Base-by-base conservation (phyloP, 2,797 vertebrate genomes). In the Odontamblyopus lacepedii region DNA sequence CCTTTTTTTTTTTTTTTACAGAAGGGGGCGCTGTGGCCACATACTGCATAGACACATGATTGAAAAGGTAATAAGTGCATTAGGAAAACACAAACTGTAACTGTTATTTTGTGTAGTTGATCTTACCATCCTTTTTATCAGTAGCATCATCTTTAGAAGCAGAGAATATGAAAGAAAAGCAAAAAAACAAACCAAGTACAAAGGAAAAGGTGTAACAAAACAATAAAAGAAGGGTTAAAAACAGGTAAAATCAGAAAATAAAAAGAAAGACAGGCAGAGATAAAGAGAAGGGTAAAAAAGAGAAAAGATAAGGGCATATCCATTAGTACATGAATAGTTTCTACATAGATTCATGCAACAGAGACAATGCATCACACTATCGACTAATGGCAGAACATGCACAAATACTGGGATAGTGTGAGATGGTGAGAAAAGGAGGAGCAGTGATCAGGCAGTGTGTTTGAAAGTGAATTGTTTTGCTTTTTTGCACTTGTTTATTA, bases 61-160 rank as follows among this genome's bases (percentile, higher is more conserved):
- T 62, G 57, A 75, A 63, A 69, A 72, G 76, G 78, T 79, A 55
- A 60, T 56, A 66, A 44, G 79, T 44, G 74, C 70, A 74, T 59
- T 48, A 56, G 63, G 77, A 74, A 76, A 74, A 79, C 44, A 67
- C 48, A 78, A 75, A 62, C 72, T 64, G 81, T 78, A 80, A 51
- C 16, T 23, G 30, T 32, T 38, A 19, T 63, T 19, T 61, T 70
- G 56, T 64, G 71, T 73, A 59, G 80, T 78, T 76, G 89, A 93
- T 95, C 97, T 99, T 99, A 98, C 97, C 97, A 95, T 99, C 97
- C 93, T 93, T 94, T 95, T 97, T 98, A 95, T 98, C 97, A 96
- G 96, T 96, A 94, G 96, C 94, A 93, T 98, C 97, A 95, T 98
- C 97, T 98, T 97, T 95, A 94, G 95, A 90, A 92, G 94, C 93